Evolutionary conservation across 2,113 vertebrate genomes (phyloP).

Genomic region (Egretta garzetta): DNA sequence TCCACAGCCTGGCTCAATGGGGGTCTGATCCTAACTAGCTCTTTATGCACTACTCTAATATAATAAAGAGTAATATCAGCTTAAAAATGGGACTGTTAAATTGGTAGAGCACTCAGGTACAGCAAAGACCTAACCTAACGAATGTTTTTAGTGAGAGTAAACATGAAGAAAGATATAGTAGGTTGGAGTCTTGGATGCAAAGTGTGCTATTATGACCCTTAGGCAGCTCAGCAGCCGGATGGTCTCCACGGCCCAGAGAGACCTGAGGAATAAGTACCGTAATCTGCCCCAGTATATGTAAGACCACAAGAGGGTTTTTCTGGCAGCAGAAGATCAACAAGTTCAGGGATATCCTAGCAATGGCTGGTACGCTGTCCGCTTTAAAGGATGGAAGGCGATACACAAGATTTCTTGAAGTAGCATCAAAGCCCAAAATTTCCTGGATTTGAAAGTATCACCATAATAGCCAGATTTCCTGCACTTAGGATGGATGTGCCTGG

Average conservation of each 20-base stretch:
- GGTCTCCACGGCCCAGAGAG: neutral
- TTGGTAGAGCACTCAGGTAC: neutral
- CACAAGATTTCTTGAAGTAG: neutral
- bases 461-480: neutral
- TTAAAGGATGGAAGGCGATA: neutral
- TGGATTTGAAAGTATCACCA: neutral
- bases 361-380: neutral
- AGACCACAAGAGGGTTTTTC: neutral
- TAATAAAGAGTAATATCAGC: neutral
- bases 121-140: neutral
- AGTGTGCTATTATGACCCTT: neutral
- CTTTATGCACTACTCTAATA: neutral
- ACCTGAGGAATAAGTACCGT: neutral
- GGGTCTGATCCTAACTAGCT: neutral
- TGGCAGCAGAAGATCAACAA: neutral
- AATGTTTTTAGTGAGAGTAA: neutral
- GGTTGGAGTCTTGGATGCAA: neutral
- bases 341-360: neutral
- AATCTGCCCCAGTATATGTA: neutral
- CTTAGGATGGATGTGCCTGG: neutral
- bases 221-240: neutral
- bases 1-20: neutral
- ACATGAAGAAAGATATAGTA: neutral
- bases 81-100: neutral
- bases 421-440: neutral